phyloP scores from a whole-genome alignment of 64 coral and sea anemone genomes.

The Montipora sp. region DNA sequence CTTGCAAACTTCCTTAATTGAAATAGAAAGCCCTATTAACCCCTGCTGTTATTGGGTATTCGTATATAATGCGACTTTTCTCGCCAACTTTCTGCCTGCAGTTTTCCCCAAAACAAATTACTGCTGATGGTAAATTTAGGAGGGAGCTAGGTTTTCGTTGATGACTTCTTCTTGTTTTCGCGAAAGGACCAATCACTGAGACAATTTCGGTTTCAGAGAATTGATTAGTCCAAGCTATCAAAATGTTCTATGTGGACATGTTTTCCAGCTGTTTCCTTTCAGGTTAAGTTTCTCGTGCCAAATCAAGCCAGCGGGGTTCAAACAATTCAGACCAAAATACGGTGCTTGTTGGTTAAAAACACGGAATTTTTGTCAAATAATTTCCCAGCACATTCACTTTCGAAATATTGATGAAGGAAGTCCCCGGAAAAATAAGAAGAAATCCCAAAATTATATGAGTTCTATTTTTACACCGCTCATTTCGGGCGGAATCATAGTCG shows the following conservation, averaged over 20 bases:
- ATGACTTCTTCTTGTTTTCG: not conserved
- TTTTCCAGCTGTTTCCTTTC: not conserved
- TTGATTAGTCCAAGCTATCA: not conserved
- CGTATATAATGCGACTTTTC: not conserved
- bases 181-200: not conserved
- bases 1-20: slow-evolving; percentile 21
- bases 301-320: not conserved
- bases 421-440: no score
- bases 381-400: not conserved
- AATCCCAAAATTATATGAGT: no score
- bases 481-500: no score
- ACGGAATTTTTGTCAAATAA: not conserved
- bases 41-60: not conserved
- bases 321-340: not conserved
- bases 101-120: slow-evolving; percentile 36
- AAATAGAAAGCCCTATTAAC: not conserved
- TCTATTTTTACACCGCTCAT: no score
- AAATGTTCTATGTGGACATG: not conserved
- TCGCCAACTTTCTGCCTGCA: not conserved
- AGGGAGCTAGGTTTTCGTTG: not conserved
- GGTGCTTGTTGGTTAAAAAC: not conserved
- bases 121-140: slow-evolving; percentile 4
- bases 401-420: not conserved
- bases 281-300: not conserved
- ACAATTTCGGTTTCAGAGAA: not conserved